These are phyloP conservation scores for Dissostichus mawsoni DNA, from an alignment of 2,113 vertebrate species.

Conservation along the genomic window DNA sequence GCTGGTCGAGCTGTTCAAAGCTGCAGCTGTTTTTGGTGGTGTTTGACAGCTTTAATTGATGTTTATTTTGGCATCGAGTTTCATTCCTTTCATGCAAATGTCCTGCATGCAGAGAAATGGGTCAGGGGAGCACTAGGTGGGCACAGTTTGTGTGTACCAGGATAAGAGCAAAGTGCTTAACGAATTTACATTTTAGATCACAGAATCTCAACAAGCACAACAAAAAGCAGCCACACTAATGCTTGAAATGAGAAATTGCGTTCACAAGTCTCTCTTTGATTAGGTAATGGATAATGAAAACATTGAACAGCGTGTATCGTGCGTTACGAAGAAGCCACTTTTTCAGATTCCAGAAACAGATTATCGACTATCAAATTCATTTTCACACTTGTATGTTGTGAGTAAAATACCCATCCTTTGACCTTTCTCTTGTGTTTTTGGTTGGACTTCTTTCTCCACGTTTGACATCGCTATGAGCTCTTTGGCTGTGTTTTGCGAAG, in stretches of 20 bases:
- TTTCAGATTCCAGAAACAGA: background rate
- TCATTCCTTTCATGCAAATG: slow-evolving; percentile 86
- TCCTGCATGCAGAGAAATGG: slow-evolving; percentile 83
- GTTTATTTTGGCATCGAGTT: slow-evolving; percentile 87
- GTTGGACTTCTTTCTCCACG: background rate
- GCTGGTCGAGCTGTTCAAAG: slow-evolving; percentile 86
- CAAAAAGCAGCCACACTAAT: slow-evolving; percentile 60
- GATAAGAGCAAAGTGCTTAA: slow-evolving; percentile 81
- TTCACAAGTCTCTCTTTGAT: slow-evolving; percentile 57
- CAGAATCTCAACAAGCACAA: slow-evolving; percentile 59
- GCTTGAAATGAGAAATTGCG: slow-evolving; percentile 46
- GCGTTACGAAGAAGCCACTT: slow-evolving; percentile 1
- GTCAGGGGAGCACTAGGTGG: slow-evolving; percentile 83
- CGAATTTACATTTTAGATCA: slow-evolving; percentile 82
- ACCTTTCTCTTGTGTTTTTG: slow-evolving; percentile 1
- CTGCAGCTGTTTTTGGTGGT: slow-evolving; percentile 87
- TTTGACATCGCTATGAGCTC: slow-evolving; percentile 34
- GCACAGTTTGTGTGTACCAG: slow-evolving; percentile 72
- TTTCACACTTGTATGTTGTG: slow-evolving; percentile 6
- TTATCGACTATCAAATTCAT: slow-evolving; percentile 14
- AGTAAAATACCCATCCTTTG: slow-evolving; percentile 20
- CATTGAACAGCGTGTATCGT: slow-evolving; percentile 6
- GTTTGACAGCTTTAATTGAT: slow-evolving; percentile 90
- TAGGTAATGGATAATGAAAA: slow-evolving; percentile 50
- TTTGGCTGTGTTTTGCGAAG: slow-evolving; percentile 3